A percentile compares a stretch with the other conserved stretches of the same genome.
Conservation (phyloP, 2,113 vertebrate genomes). For the Antennarius striatus region DNA sequence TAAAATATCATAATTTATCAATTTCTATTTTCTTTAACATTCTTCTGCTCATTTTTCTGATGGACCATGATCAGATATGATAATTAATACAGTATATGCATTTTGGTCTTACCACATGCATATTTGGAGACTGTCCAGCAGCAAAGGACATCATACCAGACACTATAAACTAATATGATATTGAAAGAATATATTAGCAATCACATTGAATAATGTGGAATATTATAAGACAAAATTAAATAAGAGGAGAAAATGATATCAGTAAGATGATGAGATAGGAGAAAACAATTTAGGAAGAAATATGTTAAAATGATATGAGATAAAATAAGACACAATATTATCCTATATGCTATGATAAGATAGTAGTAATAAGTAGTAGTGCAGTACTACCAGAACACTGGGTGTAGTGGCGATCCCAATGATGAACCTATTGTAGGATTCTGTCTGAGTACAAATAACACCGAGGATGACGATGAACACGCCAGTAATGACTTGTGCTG, state of each 20-base stretch:
- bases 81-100: not conserved
- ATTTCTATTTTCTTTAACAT: not conserved
- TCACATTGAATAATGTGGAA: not conserved
- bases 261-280: too few relatives aligned
- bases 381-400: slow-evolving; percentile 59
- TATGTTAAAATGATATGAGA: too few relatives aligned
- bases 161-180: slow-evolving; percentile 66
- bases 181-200: not conserved
- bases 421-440: rapidly evolving
- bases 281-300: too few relatives aligned
- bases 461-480: slow-evolving; percentile 66
- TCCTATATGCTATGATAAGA: too few relatives aligned
- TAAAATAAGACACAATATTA: too few relatives aligned
- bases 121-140: slow-evolving; percentile 69
- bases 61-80: not conserved
- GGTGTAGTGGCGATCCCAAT: slow-evolving; percentile 13
- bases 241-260: too few relatives aligned
- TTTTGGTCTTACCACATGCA: slow-evolving; percentile 66
- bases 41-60: not conserved
- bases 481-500: slow-evolving; percentile 65
- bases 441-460: not conserved
- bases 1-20: too few relatives aligned
- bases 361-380: not conserved
- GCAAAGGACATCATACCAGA: slow-evolving; percentile 67
- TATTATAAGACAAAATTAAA: too few relatives aligned